These are phyloP conservation scores for Neolamprologus devosi DNA, from an alignment of 2,113 vertebrate species.

Conservation along the genomic window DNA sequence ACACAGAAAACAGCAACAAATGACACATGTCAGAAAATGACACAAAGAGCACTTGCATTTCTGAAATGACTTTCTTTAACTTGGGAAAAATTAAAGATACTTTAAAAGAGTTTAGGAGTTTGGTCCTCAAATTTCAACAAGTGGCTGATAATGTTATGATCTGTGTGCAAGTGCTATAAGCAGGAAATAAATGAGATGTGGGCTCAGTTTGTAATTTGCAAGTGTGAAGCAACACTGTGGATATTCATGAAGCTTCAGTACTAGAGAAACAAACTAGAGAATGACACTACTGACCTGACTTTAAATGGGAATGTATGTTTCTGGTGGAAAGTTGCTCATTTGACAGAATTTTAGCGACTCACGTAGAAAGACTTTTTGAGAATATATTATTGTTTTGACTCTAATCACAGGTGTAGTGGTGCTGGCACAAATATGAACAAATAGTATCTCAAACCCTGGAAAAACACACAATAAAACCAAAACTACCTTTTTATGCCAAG, in stretches of 20 bases:
- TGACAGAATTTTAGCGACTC: background rate
- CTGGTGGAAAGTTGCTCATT: background rate
- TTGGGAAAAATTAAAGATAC: background rate
- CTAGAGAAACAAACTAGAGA: background rate
- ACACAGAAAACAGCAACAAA: background rate
- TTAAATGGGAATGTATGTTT: background rate
- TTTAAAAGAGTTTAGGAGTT: background rate
- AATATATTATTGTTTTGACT: background rate
- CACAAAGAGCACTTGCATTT: background rate
- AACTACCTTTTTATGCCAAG: background rate
- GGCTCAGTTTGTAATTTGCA: accelerated
- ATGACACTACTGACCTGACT: background rate
- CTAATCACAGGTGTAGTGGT: background rate
- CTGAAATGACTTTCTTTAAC: background rate
- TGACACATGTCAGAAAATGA: background rate
- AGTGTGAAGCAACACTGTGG: background rate
- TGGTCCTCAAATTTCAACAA: background rate
- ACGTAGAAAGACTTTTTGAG: background rate
- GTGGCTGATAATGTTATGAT: background rate
- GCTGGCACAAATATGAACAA: background rate
- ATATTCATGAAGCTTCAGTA: background rate
- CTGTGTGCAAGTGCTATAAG: background rate
- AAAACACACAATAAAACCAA: background rate
- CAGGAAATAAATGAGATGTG: background rate
- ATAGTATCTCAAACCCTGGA: background rate